Evolutionary conservation across 2,113 vertebrate genomes (phyloP).

Genomic region (Synodontis membranacea): DNA sequence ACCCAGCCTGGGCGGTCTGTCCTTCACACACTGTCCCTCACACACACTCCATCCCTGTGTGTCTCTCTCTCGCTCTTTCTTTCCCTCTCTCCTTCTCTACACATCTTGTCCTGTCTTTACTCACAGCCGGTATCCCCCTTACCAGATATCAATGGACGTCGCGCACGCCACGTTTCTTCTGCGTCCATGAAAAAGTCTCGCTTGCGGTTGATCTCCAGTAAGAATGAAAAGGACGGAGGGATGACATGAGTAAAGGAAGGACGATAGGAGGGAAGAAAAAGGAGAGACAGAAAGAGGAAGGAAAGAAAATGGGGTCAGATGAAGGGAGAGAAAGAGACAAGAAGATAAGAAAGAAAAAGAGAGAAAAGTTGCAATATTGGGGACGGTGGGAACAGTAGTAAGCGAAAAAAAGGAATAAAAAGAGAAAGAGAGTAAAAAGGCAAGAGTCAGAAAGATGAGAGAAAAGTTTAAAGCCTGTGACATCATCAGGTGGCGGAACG

Average conservation of each 20-base stretch:
- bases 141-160: background rate
- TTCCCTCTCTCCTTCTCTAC: background rate
- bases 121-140: too few relatives aligned
- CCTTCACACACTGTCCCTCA: slow-evolving; percentile 29
- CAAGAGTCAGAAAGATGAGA: background rate
- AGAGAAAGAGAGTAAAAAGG: background rate
- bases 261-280: background rate
- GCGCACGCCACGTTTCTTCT: background rate
- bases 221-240: background rate
- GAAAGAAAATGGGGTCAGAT: background rate
- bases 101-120: background rate
- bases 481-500: background rate
- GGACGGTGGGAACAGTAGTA: background rate
- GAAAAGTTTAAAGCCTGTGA: background rate
- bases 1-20: slow-evolving; percentile 47
- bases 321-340: background rate
- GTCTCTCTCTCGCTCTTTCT: background rate
- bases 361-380: background rate
- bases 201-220: background rate
- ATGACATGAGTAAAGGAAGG: background rate
- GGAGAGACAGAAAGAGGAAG: background rate
- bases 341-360: background rate
- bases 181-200: background rate
- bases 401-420: background rate
- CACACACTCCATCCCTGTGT: background rate